Evolutionary conservation across 2,113 vertebrate species (phyloP), one percentile per base, ranked within the genome.

Genomic region (Fulmarus glacialis): DNA sequence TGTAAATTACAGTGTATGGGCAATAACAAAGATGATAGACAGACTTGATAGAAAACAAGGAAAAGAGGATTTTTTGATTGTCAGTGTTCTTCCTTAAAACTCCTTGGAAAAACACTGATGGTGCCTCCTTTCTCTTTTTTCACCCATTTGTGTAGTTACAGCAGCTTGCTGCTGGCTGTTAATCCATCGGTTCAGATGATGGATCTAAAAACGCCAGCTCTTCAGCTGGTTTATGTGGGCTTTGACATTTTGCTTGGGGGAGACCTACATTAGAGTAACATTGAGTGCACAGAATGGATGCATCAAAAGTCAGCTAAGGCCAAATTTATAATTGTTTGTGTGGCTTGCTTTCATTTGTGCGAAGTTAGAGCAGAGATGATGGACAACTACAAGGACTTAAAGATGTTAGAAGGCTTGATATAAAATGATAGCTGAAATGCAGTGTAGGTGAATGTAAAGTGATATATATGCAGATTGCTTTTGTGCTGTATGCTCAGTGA

Each of bases 191-290:
- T 90, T 93, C 74, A 64, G 34, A 59, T 91, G 90, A 87, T 71
- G 78, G 56, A 62, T 92, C 38, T 59, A 5, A 87, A 89, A 74
- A 4, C 12, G 24, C n/a, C 19, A 29, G 27, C 64, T 85, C 70
- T 85, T 64, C 90, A 87, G 59, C 78, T 72, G 74, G 11, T 92
- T 67, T 79, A 50, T 82, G 56, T 38, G 60, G 56, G 42, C 78
- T 90, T 59, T 93, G 88, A 64, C 85, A 82, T 95, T 97, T 95
- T 82, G 90, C 90, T 85, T 63, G 85, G 48, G 90, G 87, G 78
- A 59, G 56, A n/a, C 0, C 2, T 71, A 15, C 1, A 9, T 86
- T 72, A 53, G 81, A 71, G 15, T 58, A 73, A 52, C 26, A 21
- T 8, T 50, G 72, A 66, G 21, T 22, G n/a, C 58, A 32, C 9